Evolutionary conservation across 2,113 vertebrate genomes (phyloP).

Genomic region (Gasterosteus nipponicus): DNA sequence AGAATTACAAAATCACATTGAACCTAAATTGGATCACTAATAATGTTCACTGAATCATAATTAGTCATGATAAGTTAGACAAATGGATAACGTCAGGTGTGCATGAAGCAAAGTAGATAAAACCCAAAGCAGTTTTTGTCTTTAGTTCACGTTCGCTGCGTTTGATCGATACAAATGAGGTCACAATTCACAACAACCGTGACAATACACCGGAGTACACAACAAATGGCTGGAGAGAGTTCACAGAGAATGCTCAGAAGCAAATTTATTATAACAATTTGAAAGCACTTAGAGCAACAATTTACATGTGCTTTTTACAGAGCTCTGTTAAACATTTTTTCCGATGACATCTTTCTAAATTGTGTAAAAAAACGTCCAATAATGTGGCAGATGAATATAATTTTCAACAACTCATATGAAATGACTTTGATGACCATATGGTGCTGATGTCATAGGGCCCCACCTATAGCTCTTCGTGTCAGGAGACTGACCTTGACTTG

Average conservation of each 20-base stretch:
- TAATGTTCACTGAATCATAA: conserved; percentile 7
- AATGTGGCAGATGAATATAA: neutral
- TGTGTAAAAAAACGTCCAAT: neutral
- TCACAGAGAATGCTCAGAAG: neutral
- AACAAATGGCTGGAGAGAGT: neutral
- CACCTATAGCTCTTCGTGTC: neutral
- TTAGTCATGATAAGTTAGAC: conserved; percentile 16
- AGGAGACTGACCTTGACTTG: neutral
- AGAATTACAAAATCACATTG: neutral
- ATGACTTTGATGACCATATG: neutral
- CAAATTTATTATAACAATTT: neutral
- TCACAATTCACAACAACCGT: neutral
- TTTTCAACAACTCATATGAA: neutral
- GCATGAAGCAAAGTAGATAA: neutral
- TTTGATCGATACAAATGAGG: neutral
- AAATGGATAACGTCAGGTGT: neutral
- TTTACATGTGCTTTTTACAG: neutral
- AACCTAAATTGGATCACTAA: neutral
- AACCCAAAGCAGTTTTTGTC: neutral
- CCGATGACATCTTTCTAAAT: neutral
- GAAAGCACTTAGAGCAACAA: neutral
- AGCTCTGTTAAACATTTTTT: neutral
- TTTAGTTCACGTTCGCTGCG: neutral
- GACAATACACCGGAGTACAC: neutral
- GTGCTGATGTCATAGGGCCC: neutral